Conservation (phyloP, 2,888 invertebrate genomes). For the Caenorhabditis sp. region DNA sequence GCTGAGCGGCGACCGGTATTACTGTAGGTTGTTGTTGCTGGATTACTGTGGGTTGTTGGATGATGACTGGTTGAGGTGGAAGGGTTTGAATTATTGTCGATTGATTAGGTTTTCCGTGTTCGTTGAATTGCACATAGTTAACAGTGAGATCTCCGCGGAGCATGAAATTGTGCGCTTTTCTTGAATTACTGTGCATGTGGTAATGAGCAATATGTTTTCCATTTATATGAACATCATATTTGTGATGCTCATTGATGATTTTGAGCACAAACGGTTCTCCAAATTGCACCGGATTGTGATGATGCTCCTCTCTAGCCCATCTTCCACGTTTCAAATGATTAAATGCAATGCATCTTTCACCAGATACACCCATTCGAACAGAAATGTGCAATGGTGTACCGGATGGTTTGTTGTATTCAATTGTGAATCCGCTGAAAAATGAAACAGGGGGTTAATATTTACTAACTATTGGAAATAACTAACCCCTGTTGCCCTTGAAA, state of each 20-base stretch:
- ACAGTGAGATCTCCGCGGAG: not conserved
- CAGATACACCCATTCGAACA: not conserved
- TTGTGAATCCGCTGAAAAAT: not conserved
- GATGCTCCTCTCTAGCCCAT: not conserved
- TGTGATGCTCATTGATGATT: not conserved
- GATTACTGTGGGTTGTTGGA: not conserved
- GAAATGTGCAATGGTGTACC: not conserved
- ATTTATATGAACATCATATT: not conserved
- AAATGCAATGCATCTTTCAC: not conserved
- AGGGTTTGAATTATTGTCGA: not conserved
- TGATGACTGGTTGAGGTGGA: not conserved
- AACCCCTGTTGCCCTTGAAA: not conserved
- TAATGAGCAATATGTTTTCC: not conserved
- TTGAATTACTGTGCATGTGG: not conserved
- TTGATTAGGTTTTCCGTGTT: not conserved
- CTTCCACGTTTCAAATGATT: not conserved
- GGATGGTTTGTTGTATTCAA: not conserved
- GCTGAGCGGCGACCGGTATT: not conserved
- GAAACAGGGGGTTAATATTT: not conserved
- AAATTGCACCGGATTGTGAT: not conserved
- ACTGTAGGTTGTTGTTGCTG: not conserved
- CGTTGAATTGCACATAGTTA: not conserved
- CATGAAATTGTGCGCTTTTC: not conserved
- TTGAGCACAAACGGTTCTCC: not conserved
- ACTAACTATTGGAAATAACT: not conserved